Percentiles rank a stretch among this genome's conserved stretches.
These are phyloP conservation scores for Pachypanchax playfairii DNA, from an alignment of 2,113 vertebrate genomes.

Conservation along the genomic window DNA sequence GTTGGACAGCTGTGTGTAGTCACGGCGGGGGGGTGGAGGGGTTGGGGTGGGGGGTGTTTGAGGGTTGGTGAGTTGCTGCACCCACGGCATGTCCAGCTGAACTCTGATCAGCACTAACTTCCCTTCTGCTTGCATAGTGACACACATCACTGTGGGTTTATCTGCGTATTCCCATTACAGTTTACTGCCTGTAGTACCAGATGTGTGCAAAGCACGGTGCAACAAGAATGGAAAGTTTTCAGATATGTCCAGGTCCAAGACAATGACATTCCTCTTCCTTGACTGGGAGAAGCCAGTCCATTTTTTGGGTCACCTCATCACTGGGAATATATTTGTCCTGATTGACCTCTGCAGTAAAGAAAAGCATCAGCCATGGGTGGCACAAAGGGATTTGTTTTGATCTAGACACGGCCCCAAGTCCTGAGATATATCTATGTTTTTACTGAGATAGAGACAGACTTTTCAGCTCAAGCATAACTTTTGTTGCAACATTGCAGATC, in stretches of 20 bases:
- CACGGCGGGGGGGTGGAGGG: constrained; percentile 26
- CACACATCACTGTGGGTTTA: constrained; percentile 69
- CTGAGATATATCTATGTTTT: constrained; percentile 18
- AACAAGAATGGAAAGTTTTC: constrained; percentile 43
- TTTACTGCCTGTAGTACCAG: constrained; percentile 64
- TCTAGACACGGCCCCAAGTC: not conserved
- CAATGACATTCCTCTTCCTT: constrained; percentile 5
- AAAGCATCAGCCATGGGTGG: not conserved
- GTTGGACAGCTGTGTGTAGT: constrained; percentile 68
- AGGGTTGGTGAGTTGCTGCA: constrained; percentile 54
- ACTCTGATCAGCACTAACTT: constrained; percentile 15
- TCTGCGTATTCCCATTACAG: constrained; percentile 72
- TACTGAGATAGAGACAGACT: constrained; percentile 6
- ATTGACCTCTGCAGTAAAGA: not conserved
- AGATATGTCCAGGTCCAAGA: constrained; percentile 24
- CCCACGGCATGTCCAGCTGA: constrained; percentile 60
- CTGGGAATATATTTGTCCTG: not conserved
- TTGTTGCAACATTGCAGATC: constrained; percentile 12
- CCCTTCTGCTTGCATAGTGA: constrained; percentile 21
- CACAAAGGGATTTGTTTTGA: constrained; percentile 4
- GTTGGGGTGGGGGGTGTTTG: not conserved
- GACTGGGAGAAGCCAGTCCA: constrained; percentile 4
- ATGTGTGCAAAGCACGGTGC: constrained; percentile 59
- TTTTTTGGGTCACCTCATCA: not conserved
- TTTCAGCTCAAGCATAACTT: constrained; percentile 18